A percentile compares a stretch with the other conserved stretches of the same genome.
These are phyloP conservation scores for Pteropus alecto DNA, from an alignment of 2,113 vertebrate genomes.

Conservation along the genomic window DNA sequence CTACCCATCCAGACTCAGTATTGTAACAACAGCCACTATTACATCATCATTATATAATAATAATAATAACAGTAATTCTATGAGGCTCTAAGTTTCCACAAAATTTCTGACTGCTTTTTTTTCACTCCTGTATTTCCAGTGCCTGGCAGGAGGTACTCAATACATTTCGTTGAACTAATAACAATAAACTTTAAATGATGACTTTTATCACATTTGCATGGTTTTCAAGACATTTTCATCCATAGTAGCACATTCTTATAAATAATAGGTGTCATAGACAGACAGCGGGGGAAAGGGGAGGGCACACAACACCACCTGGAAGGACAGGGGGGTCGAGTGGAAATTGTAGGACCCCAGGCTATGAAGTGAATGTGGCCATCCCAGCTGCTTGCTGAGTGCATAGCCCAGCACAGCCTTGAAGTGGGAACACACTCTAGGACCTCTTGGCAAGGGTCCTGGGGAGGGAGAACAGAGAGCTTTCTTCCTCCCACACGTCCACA, in stretches of 20 bases:
- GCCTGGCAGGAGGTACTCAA: not conserved
- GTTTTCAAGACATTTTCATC: not conserved
- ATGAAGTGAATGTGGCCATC: not conserved
- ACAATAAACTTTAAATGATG: not conserved
- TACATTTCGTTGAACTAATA: not conserved
- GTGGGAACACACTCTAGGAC: not conserved
- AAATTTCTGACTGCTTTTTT: not conserved
- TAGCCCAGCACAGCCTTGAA: not conserved
- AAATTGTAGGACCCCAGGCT: not conserved
- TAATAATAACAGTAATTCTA: not conserved
- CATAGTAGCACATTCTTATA: not conserved
- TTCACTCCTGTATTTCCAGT: not conserved
- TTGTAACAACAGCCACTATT: not conserved
- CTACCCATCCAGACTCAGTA: not conserved
- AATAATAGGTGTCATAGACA: fast-evolving
- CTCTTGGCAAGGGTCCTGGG: not conserved
- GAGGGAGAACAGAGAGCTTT: not conserved
- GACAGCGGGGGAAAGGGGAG: not conserved
- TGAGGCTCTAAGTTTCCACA: not conserved
- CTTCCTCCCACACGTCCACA: not conserved
- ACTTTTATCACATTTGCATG: not conserved
- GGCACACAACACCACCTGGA: not conserved
- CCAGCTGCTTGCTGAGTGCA: not conserved
- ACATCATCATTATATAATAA: not conserved
- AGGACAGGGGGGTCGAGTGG: not conserved